Base-by-base conservation (phyloP, 2,797 vertebrate species). In the Erethizon dorsatum region DNA sequence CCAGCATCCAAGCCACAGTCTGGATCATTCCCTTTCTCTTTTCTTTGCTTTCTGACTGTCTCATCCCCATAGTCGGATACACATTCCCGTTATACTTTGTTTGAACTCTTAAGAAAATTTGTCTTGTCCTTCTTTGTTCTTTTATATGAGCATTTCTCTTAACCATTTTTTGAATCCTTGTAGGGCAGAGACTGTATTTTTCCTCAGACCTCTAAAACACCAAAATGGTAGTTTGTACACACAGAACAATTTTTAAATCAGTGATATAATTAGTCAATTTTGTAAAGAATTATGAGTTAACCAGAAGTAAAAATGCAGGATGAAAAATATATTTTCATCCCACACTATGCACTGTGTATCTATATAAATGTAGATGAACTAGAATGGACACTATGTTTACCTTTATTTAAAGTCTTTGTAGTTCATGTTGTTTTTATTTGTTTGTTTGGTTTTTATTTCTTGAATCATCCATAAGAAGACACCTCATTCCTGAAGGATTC, bases 381-480 rank as follows among this genome's bases (percentile, higher is more conserved):
- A 54, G 50, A 89, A 89, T 14, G 85, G 47, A 33, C 10, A 63
- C 13, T 31, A 33, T 80, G 78, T 90, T 37, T 92, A 26, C 56
- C 73, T 67, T 73, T 89, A 88, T 57, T 88, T 87, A 83, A 73
- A 57, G 1, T 91, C 26, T 79, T 94, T 47, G 3, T 79, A 69
- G 1, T 82, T 95, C 83, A 96, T 75, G 57, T 61, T 7, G 79
- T 79, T 84, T 45, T 56, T 31, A 6, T 73, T 24, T 82, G 22
- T 95, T 54, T 95, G 17, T 92, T 94, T 96, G 22, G 24, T 82
- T 97, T 88, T 83, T 10, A 47, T 90, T 61, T 83, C 63, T 89
- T 47, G 37, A 97, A 90, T 88, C 54, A 92, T 61, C 14, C 31
- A 45, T 26, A 89, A 57, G 95, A 94, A 89, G 80, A 83, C 33